Evolutionary conservation across 2,113 vertebrate species (phyloP), one percentile per base, ranked within the genome.

Genomic region (Paramisgurnus dabryanus): DNA sequence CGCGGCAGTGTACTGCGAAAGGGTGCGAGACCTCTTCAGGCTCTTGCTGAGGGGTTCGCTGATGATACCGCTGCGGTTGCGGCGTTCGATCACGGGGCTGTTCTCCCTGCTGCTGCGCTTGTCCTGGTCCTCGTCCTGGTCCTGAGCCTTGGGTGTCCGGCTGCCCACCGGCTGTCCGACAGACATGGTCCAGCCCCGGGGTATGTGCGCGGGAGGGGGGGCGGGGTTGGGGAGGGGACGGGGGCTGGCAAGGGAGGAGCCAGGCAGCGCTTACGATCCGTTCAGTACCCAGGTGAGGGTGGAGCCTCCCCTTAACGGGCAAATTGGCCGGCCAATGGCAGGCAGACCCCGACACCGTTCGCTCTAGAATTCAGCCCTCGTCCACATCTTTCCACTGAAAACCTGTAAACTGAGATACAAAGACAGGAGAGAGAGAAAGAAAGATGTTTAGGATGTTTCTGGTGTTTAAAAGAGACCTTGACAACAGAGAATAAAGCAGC

Each of bases 41-140:
- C 96, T 98, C 94, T 97, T 97, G 85, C 96, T 98, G 88, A 98
- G 95, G 76, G 97, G 97, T 91, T 95, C 96, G 4, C 96, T 98
- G 92, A 98, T 96, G 93, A 98, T 98, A 85, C 97, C 97, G 15
- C 97, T 96, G 89, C 95, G 96, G 91, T 97, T 98, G 89, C 97
- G 93, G 71, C 96, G 95, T 88, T 98, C 97, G 0, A 94, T 87
- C 67, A 95, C 84, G 0, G 94, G 94, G 5, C 94, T 87, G 83
- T 95, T 94, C 89, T 90, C 93, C n/a, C 90, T 89, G 64, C 90
- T 89, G 77, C 89, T 90, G 76, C 86, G 92, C 92, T 92, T 95
- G 89, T 95, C 95, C 75, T 89, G 90, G 64, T 91, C 92, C 88
- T 94, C 94, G 72, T 85, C 83, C 71, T 82, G 95, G 88, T 95